phyloP scores from a whole-genome alignment of 2,888 invertebrate species.

The Plebejus melissa region DNA sequence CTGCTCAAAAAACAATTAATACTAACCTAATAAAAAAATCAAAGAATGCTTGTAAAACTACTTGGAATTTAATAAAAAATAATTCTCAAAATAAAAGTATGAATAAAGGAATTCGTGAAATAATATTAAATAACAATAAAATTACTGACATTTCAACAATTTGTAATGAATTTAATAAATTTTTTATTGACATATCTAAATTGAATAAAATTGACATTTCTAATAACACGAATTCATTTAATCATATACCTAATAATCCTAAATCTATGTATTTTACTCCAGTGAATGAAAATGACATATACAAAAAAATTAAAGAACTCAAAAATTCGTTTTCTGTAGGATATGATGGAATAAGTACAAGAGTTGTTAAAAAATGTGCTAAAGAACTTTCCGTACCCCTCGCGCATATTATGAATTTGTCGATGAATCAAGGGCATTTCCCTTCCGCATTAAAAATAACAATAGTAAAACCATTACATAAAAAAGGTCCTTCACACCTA shows the following conservation, averaged over 20 bases:
- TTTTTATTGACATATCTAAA: too few relatives aligned
- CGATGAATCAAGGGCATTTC: too few relatives aligned
- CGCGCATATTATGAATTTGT: too few relatives aligned
- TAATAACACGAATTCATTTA: not conserved
- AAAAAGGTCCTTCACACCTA: too few relatives aligned
- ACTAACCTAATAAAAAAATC: too few relatives aligned
- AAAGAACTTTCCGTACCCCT: too few relatives aligned
- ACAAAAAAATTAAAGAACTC: not conserved
- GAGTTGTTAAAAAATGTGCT: not conserved
- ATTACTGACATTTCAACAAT: not conserved
- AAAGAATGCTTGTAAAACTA: too few relatives aligned
- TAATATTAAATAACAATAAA: not conserved
- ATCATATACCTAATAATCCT: not conserved
- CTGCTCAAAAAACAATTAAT: too few relatives aligned
- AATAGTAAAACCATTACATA: too few relatives aligned
- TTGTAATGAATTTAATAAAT: too few relatives aligned
- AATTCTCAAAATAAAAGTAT: not conserved
- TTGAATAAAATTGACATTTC: not conserved
- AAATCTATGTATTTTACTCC: not conserved
- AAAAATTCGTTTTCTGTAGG: not conserved
- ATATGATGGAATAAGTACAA: too few relatives aligned
- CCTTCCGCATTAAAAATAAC: too few relatives aligned
- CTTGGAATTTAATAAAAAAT: not conserved
- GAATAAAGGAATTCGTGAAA: not conserved
- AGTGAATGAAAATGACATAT: not conserved